Conservation (phyloP, 2,113 vertebrate genomes). For the Ovis canadensis region DNA sequence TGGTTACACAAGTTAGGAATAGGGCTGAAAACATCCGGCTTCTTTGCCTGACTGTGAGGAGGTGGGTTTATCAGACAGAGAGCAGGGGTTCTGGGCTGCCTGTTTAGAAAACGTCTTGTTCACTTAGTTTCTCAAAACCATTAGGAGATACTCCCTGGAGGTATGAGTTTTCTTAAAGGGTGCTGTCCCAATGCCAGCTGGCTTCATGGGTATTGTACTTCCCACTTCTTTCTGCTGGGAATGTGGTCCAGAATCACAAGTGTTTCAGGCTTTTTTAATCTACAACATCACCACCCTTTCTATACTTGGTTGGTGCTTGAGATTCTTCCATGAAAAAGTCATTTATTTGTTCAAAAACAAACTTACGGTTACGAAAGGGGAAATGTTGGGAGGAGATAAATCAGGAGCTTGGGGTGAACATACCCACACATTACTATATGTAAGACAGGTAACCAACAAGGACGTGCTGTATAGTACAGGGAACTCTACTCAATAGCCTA, state of each 20-base stretch:
- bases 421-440: not conserved
- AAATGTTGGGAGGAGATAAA: not conserved
- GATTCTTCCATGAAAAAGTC: not conserved
- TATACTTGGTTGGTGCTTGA: not conserved
- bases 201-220: fast-evolving
- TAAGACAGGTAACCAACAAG: not conserved
- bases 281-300: not conserved
- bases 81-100: not conserved
- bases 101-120: not conserved
- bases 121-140: not conserved
- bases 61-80: not conserved
- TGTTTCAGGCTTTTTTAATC: not conserved
- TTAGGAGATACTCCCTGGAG: not conserved
- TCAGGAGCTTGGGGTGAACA: not conserved
- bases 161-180: not conserved
- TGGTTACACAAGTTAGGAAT: not conserved
- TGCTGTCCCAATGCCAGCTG: not conserved
- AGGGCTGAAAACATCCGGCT: not conserved
- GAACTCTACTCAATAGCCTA: not conserved
- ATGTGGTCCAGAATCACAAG: not conserved
- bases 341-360: not conserved
- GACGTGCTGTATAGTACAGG: not conserved
- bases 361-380: not conserved
- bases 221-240: not conserved
- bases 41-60: not conserved